Evolutionary conservation across 1,140 invertebrate genomes (phyloP).

Genomic region (Drosophila pseudoobscura): DNA sequence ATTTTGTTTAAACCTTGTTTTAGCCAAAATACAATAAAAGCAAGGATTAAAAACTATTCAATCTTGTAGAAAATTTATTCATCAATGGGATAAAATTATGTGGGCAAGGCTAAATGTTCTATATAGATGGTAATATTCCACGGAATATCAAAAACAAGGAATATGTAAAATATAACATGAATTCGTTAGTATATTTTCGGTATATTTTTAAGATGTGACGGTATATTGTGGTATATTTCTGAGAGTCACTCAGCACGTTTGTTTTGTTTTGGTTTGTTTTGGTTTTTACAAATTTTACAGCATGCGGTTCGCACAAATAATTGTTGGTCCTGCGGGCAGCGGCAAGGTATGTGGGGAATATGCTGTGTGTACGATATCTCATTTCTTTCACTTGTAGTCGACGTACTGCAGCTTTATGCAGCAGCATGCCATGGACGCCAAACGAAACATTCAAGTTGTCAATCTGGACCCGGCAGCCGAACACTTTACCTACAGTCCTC

Average conservation of each 20-base stretch:
- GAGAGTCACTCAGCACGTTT: constrained; percentile 28
- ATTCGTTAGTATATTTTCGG: too few species aligned
- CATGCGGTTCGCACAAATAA: constrained; percentile 96
- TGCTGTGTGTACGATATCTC: not conserved
- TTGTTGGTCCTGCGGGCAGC: constrained; percentile 97
- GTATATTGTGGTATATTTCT: too few species aligned
- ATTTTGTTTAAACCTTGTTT: too few species aligned
- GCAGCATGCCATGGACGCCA: constrained; percentile 90
- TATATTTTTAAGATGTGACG: too few species aligned
- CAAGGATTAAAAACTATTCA: too few species aligned
- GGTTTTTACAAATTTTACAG: constrained; percentile 42
- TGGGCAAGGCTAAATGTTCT: too few species aligned
- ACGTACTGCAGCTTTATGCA: constrained; percentile 97
- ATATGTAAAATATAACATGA: too few species aligned
- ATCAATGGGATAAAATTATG: too few species aligned
- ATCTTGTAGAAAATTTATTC: too few species aligned
- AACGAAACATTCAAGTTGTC: constrained; percentile 92
- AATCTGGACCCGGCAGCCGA: constrained; percentile 99
- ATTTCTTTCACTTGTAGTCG: constrained; percentile 86
- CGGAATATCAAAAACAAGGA: too few species aligned
- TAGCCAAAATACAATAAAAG: too few species aligned
- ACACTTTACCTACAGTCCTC: constrained; percentile 94
- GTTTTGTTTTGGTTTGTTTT: constrained; percentile 11
- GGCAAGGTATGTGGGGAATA: constrained; percentile 89
- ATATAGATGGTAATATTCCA: too few species aligned